These are phyloP conservation scores for Atlantisia rogersi DNA, from an alignment of 2,113 vertebrate genomes.

Conservation along the genomic window DNA sequence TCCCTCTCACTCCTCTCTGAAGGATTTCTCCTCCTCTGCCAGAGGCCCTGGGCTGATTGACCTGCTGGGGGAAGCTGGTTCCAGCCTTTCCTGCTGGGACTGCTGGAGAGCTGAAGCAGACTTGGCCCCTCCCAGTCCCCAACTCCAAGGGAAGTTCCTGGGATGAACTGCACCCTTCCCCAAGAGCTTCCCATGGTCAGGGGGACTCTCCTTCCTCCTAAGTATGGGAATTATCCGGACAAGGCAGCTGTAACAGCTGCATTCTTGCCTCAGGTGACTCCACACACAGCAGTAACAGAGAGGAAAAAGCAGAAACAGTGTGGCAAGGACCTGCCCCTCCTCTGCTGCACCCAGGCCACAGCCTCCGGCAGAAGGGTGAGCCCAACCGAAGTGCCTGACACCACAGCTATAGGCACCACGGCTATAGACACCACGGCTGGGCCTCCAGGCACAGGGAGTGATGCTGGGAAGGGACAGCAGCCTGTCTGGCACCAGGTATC, in stretches of 20 bases:
- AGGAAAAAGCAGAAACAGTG: fast-evolving
- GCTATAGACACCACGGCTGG: background rate
- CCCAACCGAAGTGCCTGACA: background rate
- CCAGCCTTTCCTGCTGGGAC: too few relatives aligned
- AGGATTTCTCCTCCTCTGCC: too few relatives aligned
- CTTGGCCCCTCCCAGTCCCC: background rate
- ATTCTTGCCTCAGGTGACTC: background rate
- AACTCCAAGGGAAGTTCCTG: background rate
- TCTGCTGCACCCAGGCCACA: fast-evolving
- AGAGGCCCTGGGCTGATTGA: fast-evolving
- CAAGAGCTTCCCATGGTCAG: background rate
- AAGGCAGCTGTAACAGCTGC: background rate
- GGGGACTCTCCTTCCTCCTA: background rate
- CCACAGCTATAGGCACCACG: too few relatives aligned
- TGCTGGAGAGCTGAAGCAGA: background rate
- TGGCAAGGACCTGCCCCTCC: background rate
- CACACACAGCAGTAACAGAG: background rate
- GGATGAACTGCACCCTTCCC: background rate
- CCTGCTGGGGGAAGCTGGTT: background rate
- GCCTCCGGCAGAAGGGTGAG: background rate
- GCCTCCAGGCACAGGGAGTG: background rate
- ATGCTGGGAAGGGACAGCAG: too few relatives aligned
- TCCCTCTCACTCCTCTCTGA: background rate
- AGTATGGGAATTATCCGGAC: background rate
- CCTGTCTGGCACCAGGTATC: background rate